Conservation (phyloP, 64 coral and sea anemone genomes). For the Hydrozoanthus tunicans region DNA sequence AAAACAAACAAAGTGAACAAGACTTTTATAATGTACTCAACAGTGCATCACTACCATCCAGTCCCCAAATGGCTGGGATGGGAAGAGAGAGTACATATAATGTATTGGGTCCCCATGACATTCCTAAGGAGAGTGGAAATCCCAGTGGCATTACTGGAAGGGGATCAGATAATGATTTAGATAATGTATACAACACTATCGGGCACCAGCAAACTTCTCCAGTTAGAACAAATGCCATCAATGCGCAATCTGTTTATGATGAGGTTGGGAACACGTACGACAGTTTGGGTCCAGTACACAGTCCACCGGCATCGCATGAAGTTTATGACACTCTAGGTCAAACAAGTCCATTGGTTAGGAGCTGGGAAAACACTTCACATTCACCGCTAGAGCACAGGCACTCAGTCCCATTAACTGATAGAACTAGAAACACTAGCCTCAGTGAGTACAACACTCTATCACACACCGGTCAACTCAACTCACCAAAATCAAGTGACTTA, state of each 20-base stretch:
- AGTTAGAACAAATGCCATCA: background rate
- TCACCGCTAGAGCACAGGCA: conserved; percentile 7
- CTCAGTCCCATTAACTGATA: background rate
- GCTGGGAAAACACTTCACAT: background rate
- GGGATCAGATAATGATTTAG: background rate
- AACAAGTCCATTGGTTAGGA: background rate
- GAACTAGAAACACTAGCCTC: background rate
- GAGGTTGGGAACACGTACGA: background rate
- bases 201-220: background rate
- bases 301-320: background rate
- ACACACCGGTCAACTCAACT: background rate
- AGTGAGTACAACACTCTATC: conserved; percentile 6
- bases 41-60: background rate
- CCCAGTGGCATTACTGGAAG: background rate
- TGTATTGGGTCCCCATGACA: background rate
- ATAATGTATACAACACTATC: conserved; percentile 45
- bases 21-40: conserved; percentile 55
- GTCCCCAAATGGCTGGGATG: background rate
- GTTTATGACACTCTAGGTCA: background rate
- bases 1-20: background rate
- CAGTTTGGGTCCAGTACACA: background rate
- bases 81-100: conserved; percentile 21
- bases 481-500: background rate
- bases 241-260: background rate
- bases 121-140: background rate